A percentile compares a stretch with the other conserved stretches of the same genome.
Evolutionary conservation across 2,113 vertebrate genomes (phyloP).

Genomic region (Megaceryle torquata): DNA sequence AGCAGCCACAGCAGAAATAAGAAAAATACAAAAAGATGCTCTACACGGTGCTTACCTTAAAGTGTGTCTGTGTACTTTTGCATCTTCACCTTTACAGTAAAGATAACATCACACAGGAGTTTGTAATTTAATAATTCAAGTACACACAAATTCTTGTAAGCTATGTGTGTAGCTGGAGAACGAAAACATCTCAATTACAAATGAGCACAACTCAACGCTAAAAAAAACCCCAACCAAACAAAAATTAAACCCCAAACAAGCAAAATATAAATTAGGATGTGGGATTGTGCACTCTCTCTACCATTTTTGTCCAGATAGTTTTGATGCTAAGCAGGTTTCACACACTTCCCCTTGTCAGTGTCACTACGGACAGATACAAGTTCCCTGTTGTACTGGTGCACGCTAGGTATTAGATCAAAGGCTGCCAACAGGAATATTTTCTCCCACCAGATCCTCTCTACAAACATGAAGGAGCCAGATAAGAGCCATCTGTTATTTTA

Average conservation of each 20-base stretch:
- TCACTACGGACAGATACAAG: not conserved
- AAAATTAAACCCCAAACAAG: not conserved
- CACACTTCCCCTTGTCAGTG: not conserved
- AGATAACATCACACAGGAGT: not conserved
- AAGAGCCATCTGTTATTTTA: constrained; percentile 5
- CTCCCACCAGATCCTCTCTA: not conserved
- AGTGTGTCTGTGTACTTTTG: not conserved
- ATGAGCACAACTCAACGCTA: not conserved
- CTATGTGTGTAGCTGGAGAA: not conserved
- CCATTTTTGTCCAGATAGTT: not conserved
- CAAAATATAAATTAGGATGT: not conserved
- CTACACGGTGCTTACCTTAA: not conserved
- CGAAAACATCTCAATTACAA: not conserved
- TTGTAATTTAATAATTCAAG: not conserved
- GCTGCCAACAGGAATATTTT: not conserved
- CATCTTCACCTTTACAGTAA: not conserved
- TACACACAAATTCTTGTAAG: not conserved
- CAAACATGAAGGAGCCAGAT: not conserved
- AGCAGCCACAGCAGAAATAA: not conserved
- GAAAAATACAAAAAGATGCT: not conserved
- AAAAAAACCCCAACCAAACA: not conserved
- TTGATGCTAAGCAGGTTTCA: not conserved
- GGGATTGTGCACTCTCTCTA: not conserved
- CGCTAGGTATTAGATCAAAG: not conserved
- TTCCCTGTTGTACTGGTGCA: not conserved